phyloP scores from a whole-genome alignment of 2,797 vertebrate species.

The Pangasius djambal region DNA sequence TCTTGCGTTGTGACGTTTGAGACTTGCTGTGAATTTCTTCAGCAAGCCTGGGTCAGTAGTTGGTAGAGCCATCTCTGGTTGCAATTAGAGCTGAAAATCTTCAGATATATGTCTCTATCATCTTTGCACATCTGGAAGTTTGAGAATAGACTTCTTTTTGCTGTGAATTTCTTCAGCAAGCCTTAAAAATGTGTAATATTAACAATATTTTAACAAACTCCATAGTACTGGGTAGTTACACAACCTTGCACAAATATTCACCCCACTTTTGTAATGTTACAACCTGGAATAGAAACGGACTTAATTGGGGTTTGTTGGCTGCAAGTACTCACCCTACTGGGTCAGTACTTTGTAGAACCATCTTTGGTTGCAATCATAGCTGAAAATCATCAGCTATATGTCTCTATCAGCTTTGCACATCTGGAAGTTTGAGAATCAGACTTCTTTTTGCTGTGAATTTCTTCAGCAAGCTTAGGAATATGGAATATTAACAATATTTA shows the following conservation, averaged over 20 bases:
- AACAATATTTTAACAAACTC: too few species aligned
- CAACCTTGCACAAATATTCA: background rate
- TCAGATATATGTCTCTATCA: too few species aligned
- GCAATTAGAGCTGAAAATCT: too few species aligned
- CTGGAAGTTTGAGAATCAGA: background rate
- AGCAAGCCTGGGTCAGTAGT: background rate
- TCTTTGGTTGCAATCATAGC: too few species aligned
- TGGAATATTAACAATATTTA: background rate
- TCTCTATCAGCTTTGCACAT: background rate
- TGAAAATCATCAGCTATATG: background rate
- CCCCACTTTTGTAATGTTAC: background rate
- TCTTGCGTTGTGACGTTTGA: background rate
- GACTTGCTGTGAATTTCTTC: background rate
- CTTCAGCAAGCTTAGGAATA: background rate
- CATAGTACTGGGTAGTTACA: background rate
- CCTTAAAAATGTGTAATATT: background rate
- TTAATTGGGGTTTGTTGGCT: background rate
- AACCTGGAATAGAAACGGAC: background rate
- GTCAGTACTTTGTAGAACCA: background rate
- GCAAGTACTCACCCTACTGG: background rate
- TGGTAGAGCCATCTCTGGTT: too few species aligned
- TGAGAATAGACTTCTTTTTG: background rate
- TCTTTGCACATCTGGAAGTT: background rate
- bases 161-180: background rate
- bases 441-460: background rate